Base-by-base conservation (phyloP, 2,888 invertebrate species). In the Ormyrus thymus region DNA sequence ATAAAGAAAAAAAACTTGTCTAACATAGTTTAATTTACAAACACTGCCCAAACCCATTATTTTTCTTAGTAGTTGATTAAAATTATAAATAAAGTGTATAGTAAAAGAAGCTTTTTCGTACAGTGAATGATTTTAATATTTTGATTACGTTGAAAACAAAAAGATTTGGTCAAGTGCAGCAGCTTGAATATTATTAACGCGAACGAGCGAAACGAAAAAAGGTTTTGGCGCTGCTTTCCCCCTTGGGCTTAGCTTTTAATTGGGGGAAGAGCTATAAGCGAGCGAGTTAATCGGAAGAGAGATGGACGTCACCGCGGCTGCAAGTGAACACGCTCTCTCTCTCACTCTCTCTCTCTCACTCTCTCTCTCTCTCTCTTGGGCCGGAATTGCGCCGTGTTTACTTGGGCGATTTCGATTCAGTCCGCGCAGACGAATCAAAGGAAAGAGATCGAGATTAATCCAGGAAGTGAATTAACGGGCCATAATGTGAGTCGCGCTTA, bases 1-100 rank as follows among this genome's bases (percentile, higher is more conserved):
- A 83, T 83, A 79, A 84, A 81, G 59, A 62, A 55, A 62, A 62
- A 62, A 53, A 76, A 46, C 13, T 64, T 76, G 68, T 45, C 46
- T 78, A 29, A 3, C 53, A 56, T 73, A 6, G 53, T 66, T 75
- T 75, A 13, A 56, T 75, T 79, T 43, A 74, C 7, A 10, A 70
- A 59, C 64, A 78, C 69, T 69, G 50, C 68, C 73, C 62, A 3
- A 10, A 58, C 43, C 56, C 50, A 51, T 69, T 9, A 72, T 55
- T 56, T 50, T 56, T 56, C 68, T 13, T 29, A 29, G n/a, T 59
- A 15, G 15, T 64, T 45, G 7, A 9, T 64, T 68, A 50, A 48
- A 56, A 29, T 29, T 56, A 64, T 55, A 58, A 75, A 75, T 59
- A 75, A 71, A 71, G 8, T 51, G 70, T 56, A 58, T 58, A 15